A percentile compares a stretch with the other conserved stretches of the same genome.
Evolutionary conservation across 2,797 vertebrate genomes (phyloP).

Genomic region (Chelon auratus): DNA sequence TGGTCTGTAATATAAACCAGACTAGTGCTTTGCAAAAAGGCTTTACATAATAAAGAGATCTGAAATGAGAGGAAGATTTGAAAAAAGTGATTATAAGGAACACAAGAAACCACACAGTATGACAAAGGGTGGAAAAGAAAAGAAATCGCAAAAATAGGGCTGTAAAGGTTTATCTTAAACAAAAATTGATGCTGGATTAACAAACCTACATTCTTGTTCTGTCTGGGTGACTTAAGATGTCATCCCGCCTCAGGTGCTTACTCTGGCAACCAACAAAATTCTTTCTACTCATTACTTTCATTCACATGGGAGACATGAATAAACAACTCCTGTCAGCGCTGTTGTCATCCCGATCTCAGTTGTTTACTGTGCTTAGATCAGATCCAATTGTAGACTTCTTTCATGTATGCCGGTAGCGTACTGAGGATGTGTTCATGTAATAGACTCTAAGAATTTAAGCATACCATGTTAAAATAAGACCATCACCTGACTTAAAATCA

Average conservation of each 20-base stretch:
- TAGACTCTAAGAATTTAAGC: neutral
- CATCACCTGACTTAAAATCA: no score
- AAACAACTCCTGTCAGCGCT: constrained; percentile 2
- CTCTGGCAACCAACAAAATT: constrained; percentile 3
- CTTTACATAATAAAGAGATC: constrained; percentile 48
- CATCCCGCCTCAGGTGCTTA: constrained; percentile 1
- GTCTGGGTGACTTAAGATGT: neutral
- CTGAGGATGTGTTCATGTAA: neutral
- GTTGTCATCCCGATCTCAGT: constrained; percentile 6
- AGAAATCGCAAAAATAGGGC: neutral
- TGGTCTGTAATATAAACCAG: constrained; percentile 59
- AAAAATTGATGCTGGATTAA: neutral
- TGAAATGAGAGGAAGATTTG: constrained; percentile 39
- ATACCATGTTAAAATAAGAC: neutral
- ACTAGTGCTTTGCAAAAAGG: constrained; percentile 36
- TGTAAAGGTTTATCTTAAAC: constrained; percentile 3
- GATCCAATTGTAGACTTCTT: neutral
- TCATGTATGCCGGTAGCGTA: neutral
- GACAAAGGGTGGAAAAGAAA: constrained; percentile 16
- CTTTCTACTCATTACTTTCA: neutral
- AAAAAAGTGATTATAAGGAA: constrained; percentile 52
- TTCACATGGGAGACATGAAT: neutral
- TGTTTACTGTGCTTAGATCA: neutral
- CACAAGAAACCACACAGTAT: constrained; percentile 49
- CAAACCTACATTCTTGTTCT: neutral